Conservation (phyloP, 2,113 vertebrate genomes). For the Ictalurus furcatus region DNA sequence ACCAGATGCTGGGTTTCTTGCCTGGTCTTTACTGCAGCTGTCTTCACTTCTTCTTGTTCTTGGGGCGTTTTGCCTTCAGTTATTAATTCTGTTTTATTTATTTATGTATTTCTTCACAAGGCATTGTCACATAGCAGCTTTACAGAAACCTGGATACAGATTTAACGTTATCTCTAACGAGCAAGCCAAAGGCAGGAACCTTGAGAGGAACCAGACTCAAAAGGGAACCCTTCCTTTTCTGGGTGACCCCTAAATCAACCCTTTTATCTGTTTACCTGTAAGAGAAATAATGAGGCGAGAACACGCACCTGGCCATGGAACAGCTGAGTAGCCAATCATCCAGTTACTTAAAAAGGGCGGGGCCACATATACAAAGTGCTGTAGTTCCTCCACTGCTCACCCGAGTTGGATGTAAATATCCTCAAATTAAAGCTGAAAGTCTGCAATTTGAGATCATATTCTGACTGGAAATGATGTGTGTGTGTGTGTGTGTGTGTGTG, state of each 20-base stretch:
- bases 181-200: not conserved
- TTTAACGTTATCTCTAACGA: not conserved
- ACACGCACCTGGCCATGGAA: not conserved
- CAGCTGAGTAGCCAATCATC: not conserved
- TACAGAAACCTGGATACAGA: not conserved
- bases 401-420: not conserved
- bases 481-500: constrained; percentile 11
- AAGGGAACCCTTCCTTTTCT: too few relatives aligned
- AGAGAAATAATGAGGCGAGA: too few relatives aligned
- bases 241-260: too few relatives aligned
- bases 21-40: too few relatives aligned
- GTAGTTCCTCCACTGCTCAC: not conserved
- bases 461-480: too few relatives aligned
- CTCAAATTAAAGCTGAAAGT: not conserved
- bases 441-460: not conserved
- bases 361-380: not conserved
- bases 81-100: too few relatives aligned
- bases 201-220: not conserved
- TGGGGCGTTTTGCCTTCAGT: too few relatives aligned
- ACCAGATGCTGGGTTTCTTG: too few relatives aligned
- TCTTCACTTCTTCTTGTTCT: too few relatives aligned
- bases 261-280: not conserved
- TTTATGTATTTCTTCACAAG: too few relatives aligned
- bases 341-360: not conserved
- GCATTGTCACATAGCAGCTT: too few relatives aligned